These are phyloP conservation scores for Epirrhoe alternata DNA, from an alignment of 2,888 invertebrate species.

Conservation along the genomic window DNA sequence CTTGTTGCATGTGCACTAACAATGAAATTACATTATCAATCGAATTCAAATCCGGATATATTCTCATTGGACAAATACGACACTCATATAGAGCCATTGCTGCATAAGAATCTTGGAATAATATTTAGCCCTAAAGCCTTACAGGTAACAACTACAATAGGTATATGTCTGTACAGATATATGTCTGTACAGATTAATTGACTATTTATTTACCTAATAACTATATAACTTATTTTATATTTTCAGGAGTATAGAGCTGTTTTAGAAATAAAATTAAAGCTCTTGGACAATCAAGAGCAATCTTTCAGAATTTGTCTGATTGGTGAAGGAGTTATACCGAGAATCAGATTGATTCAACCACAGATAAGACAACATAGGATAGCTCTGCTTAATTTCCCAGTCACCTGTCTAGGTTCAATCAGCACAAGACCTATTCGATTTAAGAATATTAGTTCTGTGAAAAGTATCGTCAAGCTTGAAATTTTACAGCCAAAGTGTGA, in stretches of 20 bases:
- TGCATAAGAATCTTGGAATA: slow-evolving; percentile 72
- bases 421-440: slow-evolving; percentile 63
- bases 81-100: slow-evolving; percentile 73
- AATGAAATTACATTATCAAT: slow-evolving; percentile 72
- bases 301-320: slow-evolving; percentile 75
- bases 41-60: slow-evolving; percentile 63
- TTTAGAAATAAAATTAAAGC: slow-evolving; percentile 72
- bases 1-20: slow-evolving; percentile 71
- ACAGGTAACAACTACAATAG: slow-evolving; percentile 54
- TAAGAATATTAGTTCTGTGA: slow-evolving; percentile 69
- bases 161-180: neutral
- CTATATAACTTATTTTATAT: neutral
- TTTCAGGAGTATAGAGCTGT: slow-evolving; percentile 77
- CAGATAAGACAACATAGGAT: slow-evolving; percentile 57
- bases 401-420: slow-evolving; percentile 74
- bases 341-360: slow-evolving; percentile 67
- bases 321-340: slow-evolving; percentile 78
- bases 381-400: slow-evolving; percentile 64
- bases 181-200: neutral
- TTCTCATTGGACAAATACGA: slow-evolving; percentile 76
- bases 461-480: slow-evolving; percentile 58
- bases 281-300: slow-evolving; percentile 69
- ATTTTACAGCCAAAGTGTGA: slow-evolving; percentile 56
- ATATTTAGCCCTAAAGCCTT: slow-evolving; percentile 74
- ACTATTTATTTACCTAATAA: neutral